These are phyloP conservation scores for Rhimphoctona megacephalus DNA, from an alignment of 2,888 invertebrate genomes.

Conservation along the genomic window DNA sequence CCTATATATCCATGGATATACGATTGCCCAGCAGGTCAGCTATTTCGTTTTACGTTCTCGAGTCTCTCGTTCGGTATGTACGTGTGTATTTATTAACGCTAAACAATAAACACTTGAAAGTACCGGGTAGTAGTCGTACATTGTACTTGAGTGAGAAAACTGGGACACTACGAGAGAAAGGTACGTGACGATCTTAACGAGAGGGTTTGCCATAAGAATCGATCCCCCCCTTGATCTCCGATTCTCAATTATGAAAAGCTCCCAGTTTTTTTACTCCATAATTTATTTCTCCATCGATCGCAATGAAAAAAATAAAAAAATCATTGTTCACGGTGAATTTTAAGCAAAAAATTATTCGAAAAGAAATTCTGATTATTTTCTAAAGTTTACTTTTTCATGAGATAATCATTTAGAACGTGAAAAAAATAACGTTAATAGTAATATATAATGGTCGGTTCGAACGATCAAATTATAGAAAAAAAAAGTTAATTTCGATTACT, in stretches of 20 bases:
- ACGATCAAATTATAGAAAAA: not conserved
- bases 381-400: not conserved
- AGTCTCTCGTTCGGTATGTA: not conserved
- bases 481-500: not conserved
- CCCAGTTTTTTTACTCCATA: not conserved
- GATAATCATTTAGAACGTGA: not conserved
- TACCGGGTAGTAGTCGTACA: slow-evolving; percentile 54
- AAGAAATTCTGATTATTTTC: not conserved
- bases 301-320: slow-evolving; percentile 10
- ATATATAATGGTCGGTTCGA: not conserved
- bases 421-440: not conserved
- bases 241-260: slow-evolving; percentile 52
- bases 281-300: slow-evolving; percentile 17
- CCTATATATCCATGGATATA: slow-evolving; percentile 19
- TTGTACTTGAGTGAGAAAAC: slow-evolving; percentile 62
- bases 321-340: not conserved
- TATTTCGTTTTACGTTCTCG: slow-evolving; percentile 23
- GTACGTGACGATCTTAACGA: slow-evolving; percentile 54
- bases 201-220: slow-evolving; percentile 26
- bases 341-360: not conserved
- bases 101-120: slow-evolving; percentile 60
- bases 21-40: slow-evolving; percentile 21
- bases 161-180: slow-evolving; percentile 57
- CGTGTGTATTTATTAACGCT: slow-evolving; percentile 41
- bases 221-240: slow-evolving; percentile 56